Percentiles rank a stretch among this genome's conserved stretches.
Evolutionary conservation across 1,140 invertebrate genomes (phyloP).

Genomic region (Drosophila seguyi): DNA sequence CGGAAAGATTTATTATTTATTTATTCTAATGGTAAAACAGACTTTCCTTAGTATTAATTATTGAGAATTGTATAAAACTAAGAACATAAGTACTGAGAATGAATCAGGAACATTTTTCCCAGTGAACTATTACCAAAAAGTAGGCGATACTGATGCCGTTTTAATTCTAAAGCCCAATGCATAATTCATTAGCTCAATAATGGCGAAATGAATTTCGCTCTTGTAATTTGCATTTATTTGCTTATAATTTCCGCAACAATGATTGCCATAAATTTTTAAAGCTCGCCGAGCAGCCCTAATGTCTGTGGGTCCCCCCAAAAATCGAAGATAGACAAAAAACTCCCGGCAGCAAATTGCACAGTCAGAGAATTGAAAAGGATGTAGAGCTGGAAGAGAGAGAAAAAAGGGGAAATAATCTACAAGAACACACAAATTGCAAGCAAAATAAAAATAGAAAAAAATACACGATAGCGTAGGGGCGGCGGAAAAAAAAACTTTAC

Average conservation of each 20-base stretch:
- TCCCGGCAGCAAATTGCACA: conserved; percentile 50
- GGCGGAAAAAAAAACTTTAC: conserved; percentile 36
- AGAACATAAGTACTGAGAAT: no score
- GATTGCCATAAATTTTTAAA: conserved; percentile 44
- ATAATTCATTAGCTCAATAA: conserved; percentile 50
- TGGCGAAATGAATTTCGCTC: conserved; percentile 42
- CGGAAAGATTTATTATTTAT: not conserved
- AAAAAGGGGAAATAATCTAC: conserved; percentile 40
- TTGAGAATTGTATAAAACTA: no score
- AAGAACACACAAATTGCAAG: conserved; percentile 56
- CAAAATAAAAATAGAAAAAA: conserved; percentile 18
- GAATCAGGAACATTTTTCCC: not conserved
- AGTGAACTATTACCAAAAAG: conserved; percentile 11
- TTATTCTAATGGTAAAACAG: not conserved
- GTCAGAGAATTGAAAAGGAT: conserved; percentile 31
- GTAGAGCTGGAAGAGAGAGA: not conserved
- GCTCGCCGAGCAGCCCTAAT: conserved; percentile 39
- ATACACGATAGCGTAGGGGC: not conserved
- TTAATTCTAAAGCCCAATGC: conserved; percentile 36
- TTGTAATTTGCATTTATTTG: conserved; percentile 48
- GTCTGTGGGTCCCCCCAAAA: conserved; percentile 33
- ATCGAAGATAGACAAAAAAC: conserved; percentile 41
- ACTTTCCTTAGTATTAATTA: no score
- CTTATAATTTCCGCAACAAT: conserved; percentile 42
- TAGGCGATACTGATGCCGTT: conserved; percentile 44